Base-by-base conservation (phyloP, 1,140 invertebrate genomes). In the Aphelenchoides avenae region DNA sequence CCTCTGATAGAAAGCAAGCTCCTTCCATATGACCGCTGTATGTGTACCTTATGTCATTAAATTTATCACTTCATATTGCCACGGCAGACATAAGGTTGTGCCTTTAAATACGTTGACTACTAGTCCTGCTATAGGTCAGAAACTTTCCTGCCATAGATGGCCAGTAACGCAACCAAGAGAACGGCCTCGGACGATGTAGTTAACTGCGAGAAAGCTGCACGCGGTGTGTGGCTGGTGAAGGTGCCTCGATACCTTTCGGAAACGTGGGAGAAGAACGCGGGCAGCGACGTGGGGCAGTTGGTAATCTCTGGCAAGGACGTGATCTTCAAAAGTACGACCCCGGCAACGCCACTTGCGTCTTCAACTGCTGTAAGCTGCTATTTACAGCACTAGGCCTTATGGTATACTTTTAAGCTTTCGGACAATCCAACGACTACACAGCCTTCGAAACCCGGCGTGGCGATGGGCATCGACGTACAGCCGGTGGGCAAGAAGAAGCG, bases 191-290 rank as follows among this genome's bases (percentile, higher is more conserved):
- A 18, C 13, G 41, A 57, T 29, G 57, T 57, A 7, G 65, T 71
- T 18, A 66, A 68, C 33, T 69, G 64, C 11, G 65, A 67, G 39
- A 56, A 63, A 15, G 60, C 65, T 11, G 40, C 61, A 3, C 51
- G 65, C 13, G 72, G 72, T 3, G 51, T 71, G 39, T 71, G 69
- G 69, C 48, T 71, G 1, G 69, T 71, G 24, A 71, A 75, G 34
- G 69, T 75, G 13, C 68, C 71, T 9, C 40, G 58, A 31, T 70
- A 74, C 48, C 51, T 70, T 34, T 75, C 70, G 13, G 46, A 62
- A 27, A 24, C 64, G 20, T 71, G 69, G 69, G 62, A 71, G 27
- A 49, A 73, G 36, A 71, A 76, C 37, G 51, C 58, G n/a, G 68
- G 68, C 2, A 39, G 33, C 22, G 66, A 57, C 27, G 64, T 71